These are phyloP conservation scores for Akabosia matsudoensis DNA, from an alignment of 1,140 invertebrate species.

Conservation along the genomic window DNA sequence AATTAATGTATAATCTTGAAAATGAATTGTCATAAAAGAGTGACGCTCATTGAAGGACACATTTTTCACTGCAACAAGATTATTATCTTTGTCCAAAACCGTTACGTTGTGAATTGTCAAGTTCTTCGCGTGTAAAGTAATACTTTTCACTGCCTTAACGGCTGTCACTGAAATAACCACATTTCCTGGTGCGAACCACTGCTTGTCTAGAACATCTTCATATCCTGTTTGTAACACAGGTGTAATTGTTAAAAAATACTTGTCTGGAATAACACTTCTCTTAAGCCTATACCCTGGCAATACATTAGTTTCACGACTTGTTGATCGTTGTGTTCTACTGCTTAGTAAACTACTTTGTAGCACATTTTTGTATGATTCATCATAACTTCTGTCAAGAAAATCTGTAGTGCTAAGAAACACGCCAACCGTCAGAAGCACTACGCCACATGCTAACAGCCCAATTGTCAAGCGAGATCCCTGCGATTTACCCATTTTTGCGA, in stretches of 20 bases:
- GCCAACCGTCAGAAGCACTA: no score
- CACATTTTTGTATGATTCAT: no score
- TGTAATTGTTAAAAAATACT: slow-evolving; percentile 16
- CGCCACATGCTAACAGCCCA: no score
- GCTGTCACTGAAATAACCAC: background rate
- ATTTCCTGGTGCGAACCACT: background rate
- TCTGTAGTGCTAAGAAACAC: no score
- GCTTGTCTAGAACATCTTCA: background rate
- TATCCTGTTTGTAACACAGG: background rate
- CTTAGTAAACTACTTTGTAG: no score
- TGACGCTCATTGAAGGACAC: background rate
- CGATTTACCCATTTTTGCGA: no score
- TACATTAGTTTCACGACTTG: background rate
- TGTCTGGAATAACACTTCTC: background rate
- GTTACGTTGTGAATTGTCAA: slow-evolving; percentile 5
- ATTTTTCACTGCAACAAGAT: background rate
- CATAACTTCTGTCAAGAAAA: no score
- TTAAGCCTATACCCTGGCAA: background rate
- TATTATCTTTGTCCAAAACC: background rate
- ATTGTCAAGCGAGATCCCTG: no score
- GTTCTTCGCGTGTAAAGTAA: background rate
- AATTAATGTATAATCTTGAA: background rate
- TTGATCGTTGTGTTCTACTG: background rate
- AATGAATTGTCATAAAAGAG: background rate
- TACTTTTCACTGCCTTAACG: background rate